phyloP scores from a whole-genome alignment of 2,888 invertebrate species.

The Halictus quadricinctus region DNA sequence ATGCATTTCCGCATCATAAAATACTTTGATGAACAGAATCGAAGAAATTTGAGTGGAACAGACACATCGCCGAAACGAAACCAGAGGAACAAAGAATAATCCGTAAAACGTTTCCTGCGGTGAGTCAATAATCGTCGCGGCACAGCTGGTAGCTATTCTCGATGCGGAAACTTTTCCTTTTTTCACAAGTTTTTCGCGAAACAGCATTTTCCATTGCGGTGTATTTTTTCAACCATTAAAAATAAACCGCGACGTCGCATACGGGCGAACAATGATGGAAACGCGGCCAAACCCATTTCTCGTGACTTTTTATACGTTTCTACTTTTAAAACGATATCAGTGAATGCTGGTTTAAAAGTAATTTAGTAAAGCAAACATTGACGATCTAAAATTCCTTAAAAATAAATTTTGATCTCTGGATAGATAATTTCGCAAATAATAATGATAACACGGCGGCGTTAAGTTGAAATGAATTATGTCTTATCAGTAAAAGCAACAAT shows the following conservation, averaged over 20 bases:
- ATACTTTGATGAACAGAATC: neutral
- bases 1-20: neutral
- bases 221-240: conserved; percentile 25
- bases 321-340: neutral
- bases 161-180: neutral
- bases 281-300: neutral
- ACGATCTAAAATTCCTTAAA: neutral
- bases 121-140: neutral
- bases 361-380: neutral
- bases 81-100: neutral
- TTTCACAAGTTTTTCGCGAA: conserved; percentile 1
- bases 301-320: neutral
- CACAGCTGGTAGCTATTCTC: conserved; percentile 14
- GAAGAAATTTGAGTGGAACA: neutral
- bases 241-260: conserved; percentile 14
- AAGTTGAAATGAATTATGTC: too few species aligned
- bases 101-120: neutral
- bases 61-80: neutral
- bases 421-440: too few species aligned
- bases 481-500: neutral
- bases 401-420: neutral
- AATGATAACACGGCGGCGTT: too few species aligned
- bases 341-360: neutral
- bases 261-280: neutral
- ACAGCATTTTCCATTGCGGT: conserved; percentile 21